A percentile compares a stretch with the other conserved stretches of the same genome.
Evolutionary conservation across 1,140 invertebrate species (phyloP).

Genomic region (Eriosoma lanigerum): DNA sequence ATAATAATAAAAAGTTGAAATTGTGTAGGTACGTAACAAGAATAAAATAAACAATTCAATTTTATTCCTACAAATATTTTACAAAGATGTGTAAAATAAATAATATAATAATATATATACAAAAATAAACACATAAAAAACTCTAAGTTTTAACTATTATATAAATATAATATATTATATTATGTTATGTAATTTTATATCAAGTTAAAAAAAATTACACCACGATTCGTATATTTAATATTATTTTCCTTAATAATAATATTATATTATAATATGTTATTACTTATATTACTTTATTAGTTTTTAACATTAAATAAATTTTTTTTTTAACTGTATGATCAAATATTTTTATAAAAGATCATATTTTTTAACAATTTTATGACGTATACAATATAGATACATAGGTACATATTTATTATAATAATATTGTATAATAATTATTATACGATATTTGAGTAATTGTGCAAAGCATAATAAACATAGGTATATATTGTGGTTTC

Average conservation of each 20-base stretch:
- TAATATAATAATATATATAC: neutral
- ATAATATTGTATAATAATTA: neutral
- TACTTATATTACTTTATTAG: too few relatives aligned
- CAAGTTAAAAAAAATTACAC: constrained; percentile 9
- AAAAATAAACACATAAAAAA: neutral
- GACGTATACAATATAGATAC: neutral
- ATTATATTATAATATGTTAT: neutral
- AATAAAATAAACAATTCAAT: constrained; percentile 31
- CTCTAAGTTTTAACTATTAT: too few relatives aligned
- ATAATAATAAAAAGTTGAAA: constrained; percentile 23
- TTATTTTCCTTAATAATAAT: constrained; percentile 13
- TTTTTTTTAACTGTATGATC: neutral
- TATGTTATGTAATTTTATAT: too few relatives aligned
- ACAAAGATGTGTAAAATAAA: neutral
- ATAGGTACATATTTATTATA: constrained; percentile 11
- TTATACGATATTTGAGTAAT: constrained; percentile 1
- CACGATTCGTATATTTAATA: neutral
- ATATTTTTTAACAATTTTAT: constrained; percentile 2
- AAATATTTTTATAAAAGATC: neutral
- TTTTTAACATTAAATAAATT: neutral
- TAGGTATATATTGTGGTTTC: too few relatives aligned
- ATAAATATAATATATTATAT: neutral
- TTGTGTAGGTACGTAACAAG: constrained; percentile 2
- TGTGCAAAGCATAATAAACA: neutral
- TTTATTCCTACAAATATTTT: constrained; percentile 31